Percentiles rank a stretch among this genome's conserved stretches.
Evolutionary conservation across 2,888 invertebrate genomes (phyloP).

Genomic region (Diaphora mendica): DNA sequence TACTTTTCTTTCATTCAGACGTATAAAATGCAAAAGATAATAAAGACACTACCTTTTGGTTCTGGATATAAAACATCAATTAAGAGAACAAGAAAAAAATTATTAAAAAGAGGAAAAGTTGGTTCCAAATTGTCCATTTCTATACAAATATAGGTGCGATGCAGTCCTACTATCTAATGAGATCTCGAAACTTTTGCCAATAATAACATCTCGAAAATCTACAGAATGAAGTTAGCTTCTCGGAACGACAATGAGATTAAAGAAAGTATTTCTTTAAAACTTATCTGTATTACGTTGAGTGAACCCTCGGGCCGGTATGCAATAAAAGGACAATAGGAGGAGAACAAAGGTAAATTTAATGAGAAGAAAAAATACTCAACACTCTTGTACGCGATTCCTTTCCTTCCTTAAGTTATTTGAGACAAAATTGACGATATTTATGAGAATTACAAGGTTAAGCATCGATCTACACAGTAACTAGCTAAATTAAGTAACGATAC

Average conservation of each 20-base stretch:
- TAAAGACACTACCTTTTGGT: neutral
- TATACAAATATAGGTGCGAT: conserved; percentile 52
- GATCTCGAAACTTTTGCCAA: conserved; percentile 46
- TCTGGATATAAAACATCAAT: neutral
- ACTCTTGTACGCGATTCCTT: conserved; percentile 65
- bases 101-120: conserved; percentile 32
- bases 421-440: conserved; percentile 49
- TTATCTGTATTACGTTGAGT: conserved; percentile 65
- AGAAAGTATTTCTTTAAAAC: conserved; percentile 65
- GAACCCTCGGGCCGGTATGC: conserved; percentile 56
- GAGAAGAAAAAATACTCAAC: conserved; percentile 64
- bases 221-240: conserved; percentile 54
- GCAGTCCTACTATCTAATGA: conserved; percentile 52
- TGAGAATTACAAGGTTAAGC: conserved; percentile 38
- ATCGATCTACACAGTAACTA: neutral
- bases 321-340: conserved; percentile 66
- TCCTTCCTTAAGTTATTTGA: conserved; percentile 47
- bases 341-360: conserved; percentile 72
- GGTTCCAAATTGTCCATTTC: conserved; percentile 46
- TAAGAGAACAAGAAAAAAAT: neutral
- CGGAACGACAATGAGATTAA: conserved; percentile 70
- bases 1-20: neutral
- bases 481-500: neutral
- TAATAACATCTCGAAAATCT: conserved; percentile 55
- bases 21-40: neutral